Evolutionary conservation across 1,140 invertebrate species (phyloP).

Genomic region (Linepithema humile): DNA sequence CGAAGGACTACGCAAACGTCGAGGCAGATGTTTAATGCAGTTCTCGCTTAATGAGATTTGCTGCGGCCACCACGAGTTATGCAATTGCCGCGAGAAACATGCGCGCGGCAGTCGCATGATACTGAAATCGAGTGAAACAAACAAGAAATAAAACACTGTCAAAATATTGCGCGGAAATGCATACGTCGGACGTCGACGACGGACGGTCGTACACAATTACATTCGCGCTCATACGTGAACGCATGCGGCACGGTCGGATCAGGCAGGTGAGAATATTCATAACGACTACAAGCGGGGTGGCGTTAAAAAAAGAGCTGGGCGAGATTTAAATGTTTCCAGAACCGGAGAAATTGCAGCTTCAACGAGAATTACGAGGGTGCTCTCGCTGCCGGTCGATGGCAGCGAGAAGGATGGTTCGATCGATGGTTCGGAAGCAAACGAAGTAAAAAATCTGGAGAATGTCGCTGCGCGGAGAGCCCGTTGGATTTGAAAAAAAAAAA

Average conservation of each 20-base stretch:
- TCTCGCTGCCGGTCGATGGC: neutral
- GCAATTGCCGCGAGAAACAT: neutral
- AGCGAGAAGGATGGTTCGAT: conserved; percentile 46
- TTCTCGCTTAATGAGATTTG: conserved; percentile 9
- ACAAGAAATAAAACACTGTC: conserved; percentile 6
- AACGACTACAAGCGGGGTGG: conserved; percentile 44
- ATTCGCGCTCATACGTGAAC: neutral
- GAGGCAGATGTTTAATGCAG: neutral
- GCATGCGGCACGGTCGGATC: conserved; percentile 19
- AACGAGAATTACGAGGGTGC: conserved; percentile 65
- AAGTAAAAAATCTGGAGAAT: conserved; percentile 48
- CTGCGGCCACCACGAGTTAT: neutral
- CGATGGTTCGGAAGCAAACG: conserved; percentile 40
- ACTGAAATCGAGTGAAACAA: conserved; percentile 1
- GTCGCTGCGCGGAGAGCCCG: conserved; percentile 26
- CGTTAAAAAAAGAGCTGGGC: conserved; percentile 31
- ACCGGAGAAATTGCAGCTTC: conserved; percentile 63
- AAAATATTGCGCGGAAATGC: conserved; percentile 25
- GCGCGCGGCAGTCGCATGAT: neutral
- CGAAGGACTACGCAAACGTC: neutral
- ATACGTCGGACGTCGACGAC: neutral
- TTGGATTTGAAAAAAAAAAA: conserved; percentile 33
- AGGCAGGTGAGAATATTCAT: conserved; percentile 69
- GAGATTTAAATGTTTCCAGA: conserved; percentile 74
- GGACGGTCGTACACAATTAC: conserved; percentile 8